These are phyloP conservation scores for Cephus cinctus DNA, from an alignment of 1,140 invertebrate species.

Conservation along the genomic window DNA sequence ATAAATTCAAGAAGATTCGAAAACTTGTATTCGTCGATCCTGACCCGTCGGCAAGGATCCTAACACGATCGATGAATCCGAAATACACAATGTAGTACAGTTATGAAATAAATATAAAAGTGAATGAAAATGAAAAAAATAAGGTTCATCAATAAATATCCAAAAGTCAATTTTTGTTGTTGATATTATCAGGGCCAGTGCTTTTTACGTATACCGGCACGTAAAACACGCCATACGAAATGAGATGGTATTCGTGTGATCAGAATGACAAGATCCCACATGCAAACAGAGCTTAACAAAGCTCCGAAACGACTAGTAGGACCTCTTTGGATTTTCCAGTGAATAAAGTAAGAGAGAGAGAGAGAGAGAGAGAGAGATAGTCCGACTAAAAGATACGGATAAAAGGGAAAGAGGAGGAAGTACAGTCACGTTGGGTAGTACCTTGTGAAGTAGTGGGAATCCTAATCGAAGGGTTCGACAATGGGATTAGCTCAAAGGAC, in stretches of 20 bases:
- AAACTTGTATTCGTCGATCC: too few relatives aligned
- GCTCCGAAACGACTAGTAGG: constrained; percentile 15
- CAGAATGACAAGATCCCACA: constrained; percentile 23
- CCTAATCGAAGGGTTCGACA: too few relatives aligned
- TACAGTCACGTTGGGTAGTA: too few relatives aligned
- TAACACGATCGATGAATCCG: too few relatives aligned
- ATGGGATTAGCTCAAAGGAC: too few relatives aligned
- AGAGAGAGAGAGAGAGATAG: not conserved
- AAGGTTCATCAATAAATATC: constrained; percentile 26
- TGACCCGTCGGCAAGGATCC: too few relatives aligned
- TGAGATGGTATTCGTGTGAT: constrained; percentile 31
- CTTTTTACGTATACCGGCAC: constrained; percentile 30
- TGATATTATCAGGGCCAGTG: constrained; percentile 23
- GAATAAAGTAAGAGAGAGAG: not conserved
- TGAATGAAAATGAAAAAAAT: constrained; percentile 21
- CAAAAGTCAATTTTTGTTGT: constrained; percentile 23
- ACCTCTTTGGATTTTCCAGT: not conserved
- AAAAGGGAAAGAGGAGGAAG: too few relatives aligned
- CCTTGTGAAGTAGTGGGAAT: too few relatives aligned
- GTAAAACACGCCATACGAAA: constrained; percentile 33
- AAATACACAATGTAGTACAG: too few relatives aligned
- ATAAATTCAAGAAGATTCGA: too few relatives aligned
- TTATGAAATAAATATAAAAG: too few relatives aligned
- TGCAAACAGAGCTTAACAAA: constrained; percentile 16
- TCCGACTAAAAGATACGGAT: constrained; percentile 4